A percentile compares a stretch with the other conserved stretches of the same genome.
Evolutionary conservation across 53 echinoderm and acorn worm genomes (phyloP).

Genomic region (Temnopleurus reevesii): DNA sequence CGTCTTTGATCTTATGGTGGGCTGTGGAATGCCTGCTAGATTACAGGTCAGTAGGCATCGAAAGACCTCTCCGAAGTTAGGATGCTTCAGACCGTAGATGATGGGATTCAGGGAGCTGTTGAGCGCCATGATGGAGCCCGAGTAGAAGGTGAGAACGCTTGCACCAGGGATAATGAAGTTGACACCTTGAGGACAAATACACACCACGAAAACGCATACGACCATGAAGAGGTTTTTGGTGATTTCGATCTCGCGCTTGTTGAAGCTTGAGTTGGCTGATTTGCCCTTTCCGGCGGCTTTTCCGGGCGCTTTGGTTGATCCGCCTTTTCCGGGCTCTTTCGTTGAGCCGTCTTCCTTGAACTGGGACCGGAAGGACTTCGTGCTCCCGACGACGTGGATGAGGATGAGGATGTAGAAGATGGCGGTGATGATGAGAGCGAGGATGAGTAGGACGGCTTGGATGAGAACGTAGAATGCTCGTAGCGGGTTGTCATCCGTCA

Average conservation of each 20-base stretch:
- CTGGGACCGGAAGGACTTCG: not conserved
- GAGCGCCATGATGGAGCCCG: not conserved
- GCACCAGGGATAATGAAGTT: conserved; percentile 53
- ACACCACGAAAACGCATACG: conserved; percentile 31
- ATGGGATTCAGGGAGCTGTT: conserved; percentile 51
- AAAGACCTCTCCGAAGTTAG: conserved; percentile 47
- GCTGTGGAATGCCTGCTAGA: conserved; percentile 1
- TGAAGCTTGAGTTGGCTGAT: not conserved
- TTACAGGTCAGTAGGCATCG: conserved; percentile 30
- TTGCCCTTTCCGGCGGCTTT: not conserved
- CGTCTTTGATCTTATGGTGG: not conserved
- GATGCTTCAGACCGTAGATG: conserved; percentile 56
- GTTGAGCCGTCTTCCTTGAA: not conserved
- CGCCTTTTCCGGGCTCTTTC: no score
- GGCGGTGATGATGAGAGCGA: not conserved
- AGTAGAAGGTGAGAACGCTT: conserved; percentile 37
- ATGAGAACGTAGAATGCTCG: conserved; percentile 3
- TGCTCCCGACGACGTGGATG: not conserved
- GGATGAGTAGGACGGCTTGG: not conserved
- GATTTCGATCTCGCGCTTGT: conserved; percentile 49
- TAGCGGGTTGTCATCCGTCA: conserved; percentile 36
- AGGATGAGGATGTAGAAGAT: conserved; percentile 37
- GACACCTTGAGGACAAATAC: not conserved
- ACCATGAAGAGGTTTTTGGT: conserved; percentile 49
- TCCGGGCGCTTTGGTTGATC: not conserved